Percentiles rank a stretch among this genome's conserved stretches.
phyloP scores from a whole-genome alignment of 1,140 invertebrate species.

The Pachyrhynchus sulphureomaculatus region DNA sequence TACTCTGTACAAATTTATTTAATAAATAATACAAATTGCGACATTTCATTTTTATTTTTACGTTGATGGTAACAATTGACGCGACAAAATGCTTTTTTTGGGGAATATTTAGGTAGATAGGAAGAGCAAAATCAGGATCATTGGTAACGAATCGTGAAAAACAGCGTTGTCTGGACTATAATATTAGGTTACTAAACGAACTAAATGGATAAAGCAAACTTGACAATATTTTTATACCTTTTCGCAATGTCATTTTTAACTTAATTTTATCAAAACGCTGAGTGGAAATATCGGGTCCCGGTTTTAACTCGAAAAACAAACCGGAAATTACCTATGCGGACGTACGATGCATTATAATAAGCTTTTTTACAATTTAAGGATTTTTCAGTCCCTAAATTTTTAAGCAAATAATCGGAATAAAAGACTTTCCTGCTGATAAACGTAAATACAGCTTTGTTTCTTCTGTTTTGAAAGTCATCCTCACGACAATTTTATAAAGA shows the following conservation, averaged over 20 bases:
- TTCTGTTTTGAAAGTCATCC: no score
- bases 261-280: slow-evolving; percentile 33
- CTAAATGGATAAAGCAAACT: slow-evolving; percentile 41
- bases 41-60: no score
- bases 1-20: no score
- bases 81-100: slow-evolving; percentile 11
- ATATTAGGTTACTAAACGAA: slow-evolving; percentile 47
- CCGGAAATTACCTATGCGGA: slow-evolving; percentile 32
- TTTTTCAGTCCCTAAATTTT: slow-evolving; percentile 6
- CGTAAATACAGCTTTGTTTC: no score
- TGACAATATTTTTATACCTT: slow-evolving; percentile 44
- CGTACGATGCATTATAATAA: slow-evolving; percentile 24
- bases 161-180: slow-evolving; percentile 36
- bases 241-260: slow-evolving; percentile 35
- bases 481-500: no score
- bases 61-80: neutral
- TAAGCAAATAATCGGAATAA: neutral
- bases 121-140: slow-evolving; percentile 36
- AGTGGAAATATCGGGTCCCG: slow-evolving; percentile 23
- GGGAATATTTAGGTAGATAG: slow-evolving; percentile 21
- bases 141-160: slow-evolving; percentile 42
- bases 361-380: slow-evolving; percentile 23
- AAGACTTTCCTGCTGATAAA: no score
- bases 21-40: no score
- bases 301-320: slow-evolving; percentile 27